Conservation (phyloP, 2,888 invertebrate genomes). For the Ormia ochracea region DNA sequence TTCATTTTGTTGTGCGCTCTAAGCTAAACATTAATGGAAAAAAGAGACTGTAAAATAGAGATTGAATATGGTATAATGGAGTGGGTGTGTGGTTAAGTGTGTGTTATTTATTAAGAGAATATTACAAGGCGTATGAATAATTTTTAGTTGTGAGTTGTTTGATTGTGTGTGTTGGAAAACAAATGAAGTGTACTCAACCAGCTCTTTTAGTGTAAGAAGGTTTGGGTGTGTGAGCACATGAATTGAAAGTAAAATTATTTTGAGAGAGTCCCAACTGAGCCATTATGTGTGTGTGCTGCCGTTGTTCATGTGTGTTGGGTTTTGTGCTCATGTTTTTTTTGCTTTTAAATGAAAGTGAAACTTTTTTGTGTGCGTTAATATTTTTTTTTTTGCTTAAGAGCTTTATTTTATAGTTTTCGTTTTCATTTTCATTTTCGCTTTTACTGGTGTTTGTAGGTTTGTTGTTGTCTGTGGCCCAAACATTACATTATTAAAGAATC, state of each 20-base stretch:
- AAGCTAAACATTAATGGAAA: not conserved
- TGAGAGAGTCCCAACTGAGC: not conserved
- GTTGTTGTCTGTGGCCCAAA: constrained; percentile 37
- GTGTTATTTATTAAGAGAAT: not conserved
- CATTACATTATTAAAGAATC: constrained; percentile 57
- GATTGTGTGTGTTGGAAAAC: too few species aligned
- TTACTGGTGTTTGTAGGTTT: constrained; percentile 16
- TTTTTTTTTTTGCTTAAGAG: constrained; percentile 27
- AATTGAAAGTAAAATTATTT: constrained; percentile 31
- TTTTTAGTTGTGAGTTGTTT: constrained; percentile 8
- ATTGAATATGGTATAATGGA: too few species aligned
- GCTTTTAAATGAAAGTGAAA: constrained; percentile 59
- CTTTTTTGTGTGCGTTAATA: constrained; percentile 36
- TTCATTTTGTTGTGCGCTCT: constrained; percentile 65
- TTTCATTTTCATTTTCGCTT: constrained; percentile 35
- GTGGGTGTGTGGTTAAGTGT: too few species aligned
- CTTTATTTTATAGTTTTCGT: constrained; percentile 47
- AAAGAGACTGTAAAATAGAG: constrained; percentile 9
- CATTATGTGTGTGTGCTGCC: not conserved
- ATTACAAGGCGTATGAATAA: constrained; percentile 48
- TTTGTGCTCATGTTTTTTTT: not conserved
- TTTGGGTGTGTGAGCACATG: not conserved
- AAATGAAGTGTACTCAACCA: constrained; percentile 17
- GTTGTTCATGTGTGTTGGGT: not conserved
- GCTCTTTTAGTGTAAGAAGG: constrained; percentile 8